phyloP scores from a whole-genome alignment of 2,888 invertebrate genomes.

The Oxycera nigricornis region DNA sequence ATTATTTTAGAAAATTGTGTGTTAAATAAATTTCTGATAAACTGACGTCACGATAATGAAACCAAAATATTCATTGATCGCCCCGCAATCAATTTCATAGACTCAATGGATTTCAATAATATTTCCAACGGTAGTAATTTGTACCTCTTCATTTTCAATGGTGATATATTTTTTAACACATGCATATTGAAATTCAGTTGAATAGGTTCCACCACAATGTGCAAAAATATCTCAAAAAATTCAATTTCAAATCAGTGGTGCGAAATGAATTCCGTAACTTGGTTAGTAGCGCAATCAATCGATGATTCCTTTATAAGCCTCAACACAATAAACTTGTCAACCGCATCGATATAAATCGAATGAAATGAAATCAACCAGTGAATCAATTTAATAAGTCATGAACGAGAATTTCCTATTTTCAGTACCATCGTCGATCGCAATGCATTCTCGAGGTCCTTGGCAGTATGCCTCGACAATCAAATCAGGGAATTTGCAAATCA shows the following conservation, averaged over 20 bases:
- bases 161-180: too few species aligned
- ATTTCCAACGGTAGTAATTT: too few species aligned
- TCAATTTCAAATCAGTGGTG: slow-evolving; percentile 18
- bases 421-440: not conserved
- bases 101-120: too few species aligned
- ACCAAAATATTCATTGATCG: too few species aligned
- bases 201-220: too few species aligned
- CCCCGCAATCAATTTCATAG: too few species aligned
- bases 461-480: slow-evolving; percentile 28
- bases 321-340: slow-evolving; percentile 22
- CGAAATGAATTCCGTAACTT: slow-evolving; percentile 15
- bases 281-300: not conserved
- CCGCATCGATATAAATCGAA: slow-evolving; percentile 43
- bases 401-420: not conserved
- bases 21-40: too few species aligned
- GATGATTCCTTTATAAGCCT: slow-evolving; percentile 8
- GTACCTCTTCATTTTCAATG: too few species aligned
- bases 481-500: slow-evolving; percentile 44
- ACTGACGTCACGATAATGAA: too few species aligned
- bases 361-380: slow-evolving; percentile 48
- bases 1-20: too few species aligned
- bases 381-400: slow-evolving; percentile 47
- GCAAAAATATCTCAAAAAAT: too few species aligned
- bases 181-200: too few species aligned
- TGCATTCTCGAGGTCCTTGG: not conserved